Base-by-base conservation (phyloP, 1,140 invertebrate genomes). In the Drosophila burlai region DNA sequence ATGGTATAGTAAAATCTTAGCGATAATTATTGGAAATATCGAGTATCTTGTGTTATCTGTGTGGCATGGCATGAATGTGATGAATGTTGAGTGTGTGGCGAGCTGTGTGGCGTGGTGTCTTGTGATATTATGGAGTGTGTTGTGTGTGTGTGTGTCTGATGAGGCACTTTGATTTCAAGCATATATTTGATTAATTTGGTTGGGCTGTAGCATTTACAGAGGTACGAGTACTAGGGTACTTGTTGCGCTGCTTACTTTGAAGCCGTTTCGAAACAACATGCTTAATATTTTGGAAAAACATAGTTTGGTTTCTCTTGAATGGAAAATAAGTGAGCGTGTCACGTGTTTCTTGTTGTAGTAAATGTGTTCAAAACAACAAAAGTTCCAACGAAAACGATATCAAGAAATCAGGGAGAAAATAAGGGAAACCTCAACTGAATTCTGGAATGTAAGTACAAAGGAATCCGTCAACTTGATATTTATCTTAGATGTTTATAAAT, bases 221-320 rank as follows among this genome's bases (percentile, higher is more conserved):
- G 78, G 64, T 80, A 89, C 75, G 75, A 78, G 75, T 90, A 90
- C 85, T 80, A 90, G 55, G 55, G 81, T 83, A 89, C 81, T 90
- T 90, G 75, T 76, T 67, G 76, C 81, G 78, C 76, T 90, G 78
- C 76, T 90, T 81, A 91, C 78, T 75, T 82, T 49, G 72, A 89
- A 90, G 85, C 85, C 78, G 60, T 80, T 81, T 80, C 71, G 67
- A 82, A 89, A 89, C 81, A 89, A 85, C 85, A 90, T 90, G 85
- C 85, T 90, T 76, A 82, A 80, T 84, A 90, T 66, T 80, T 87
- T 80, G 29, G 65, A 87, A 89, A 74, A 67, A 83, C 63, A 47
- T 54, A 66, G 50, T 57, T 57, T 57, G 45, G 50, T 63, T 63
- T 79, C 36, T 52, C 47, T 81, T 84, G 64, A 85, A 89, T 90